These are phyloP conservation scores for Pionites leucogaster DNA, from an alignment of 2,113 vertebrate species.

Conservation along the genomic window DNA sequence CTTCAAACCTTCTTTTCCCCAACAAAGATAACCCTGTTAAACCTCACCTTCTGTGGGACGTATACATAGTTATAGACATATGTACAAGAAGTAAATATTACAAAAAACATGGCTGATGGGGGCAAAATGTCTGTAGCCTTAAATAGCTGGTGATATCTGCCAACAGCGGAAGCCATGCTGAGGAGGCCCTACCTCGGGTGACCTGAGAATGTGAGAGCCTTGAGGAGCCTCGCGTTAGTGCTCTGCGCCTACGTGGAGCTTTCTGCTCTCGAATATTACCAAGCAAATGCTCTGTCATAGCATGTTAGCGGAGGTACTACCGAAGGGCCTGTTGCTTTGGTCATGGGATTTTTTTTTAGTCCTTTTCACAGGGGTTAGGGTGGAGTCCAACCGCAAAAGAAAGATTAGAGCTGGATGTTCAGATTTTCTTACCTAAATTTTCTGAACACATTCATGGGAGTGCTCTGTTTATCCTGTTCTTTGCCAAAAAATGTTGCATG, in stretches of 20 bases:
- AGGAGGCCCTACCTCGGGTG: not conserved
- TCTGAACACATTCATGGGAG: not conserved
- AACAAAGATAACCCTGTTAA: slow-evolving; percentile 70
- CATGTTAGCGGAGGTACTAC: not conserved
- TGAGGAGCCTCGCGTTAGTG: not conserved
- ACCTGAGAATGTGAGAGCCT: not conserved
- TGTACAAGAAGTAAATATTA: slow-evolving; percentile 61
- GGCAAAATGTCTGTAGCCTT: slow-evolving; percentile 60
- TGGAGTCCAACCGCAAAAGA: not conserved
- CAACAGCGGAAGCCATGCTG: not conserved
- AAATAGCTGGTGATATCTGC: slow-evolving; percentile 33
- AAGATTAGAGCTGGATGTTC: not conserved
- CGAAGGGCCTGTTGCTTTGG: not conserved
- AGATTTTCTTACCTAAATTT: slow-evolving; percentile 21
- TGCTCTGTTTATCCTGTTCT: not conserved
- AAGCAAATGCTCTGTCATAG: not conserved
- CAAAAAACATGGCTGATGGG: slow-evolving; percentile 12
- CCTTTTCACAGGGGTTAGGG: not conserved
- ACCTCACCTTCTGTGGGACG: slow-evolving; percentile 69
- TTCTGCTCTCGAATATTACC: fast-evolving
- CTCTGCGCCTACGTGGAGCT: not conserved
- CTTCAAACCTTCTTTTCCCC: slow-evolving; percentile 64
- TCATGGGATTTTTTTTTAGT: not conserved
- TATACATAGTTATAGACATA: slow-evolving; percentile 69
- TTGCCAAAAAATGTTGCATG: not conserved